Evolutionary conservation across 2,113 vertebrate genomes (phyloP).

Genomic region (Typhlomys cinereus): DNA sequence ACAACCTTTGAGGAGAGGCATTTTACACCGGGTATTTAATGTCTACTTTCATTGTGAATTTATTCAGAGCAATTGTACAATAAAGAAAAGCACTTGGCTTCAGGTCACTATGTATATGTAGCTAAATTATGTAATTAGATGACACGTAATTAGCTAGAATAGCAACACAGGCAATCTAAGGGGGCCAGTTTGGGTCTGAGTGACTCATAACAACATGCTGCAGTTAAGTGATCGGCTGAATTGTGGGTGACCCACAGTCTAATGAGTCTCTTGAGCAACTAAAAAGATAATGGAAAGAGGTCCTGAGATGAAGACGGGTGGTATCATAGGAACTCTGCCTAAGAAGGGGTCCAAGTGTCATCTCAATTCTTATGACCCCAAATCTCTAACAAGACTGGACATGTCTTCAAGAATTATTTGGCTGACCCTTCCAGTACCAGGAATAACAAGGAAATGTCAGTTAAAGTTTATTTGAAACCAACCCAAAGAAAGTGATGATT

Average conservation of each 20-base stretch:
- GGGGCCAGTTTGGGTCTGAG: conserved; percentile 54
- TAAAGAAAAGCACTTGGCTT: conserved; percentile 71
- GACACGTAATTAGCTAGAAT: conserved; percentile 72
- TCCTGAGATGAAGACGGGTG: not conserved
- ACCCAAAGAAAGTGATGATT: not conserved
- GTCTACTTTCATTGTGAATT: conserved; percentile 58
- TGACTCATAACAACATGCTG: conserved; percentile 64
- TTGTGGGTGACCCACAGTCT: conserved; percentile 2
- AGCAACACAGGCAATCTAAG: conserved; percentile 61
- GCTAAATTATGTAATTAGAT: conserved; percentile 72
- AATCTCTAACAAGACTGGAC: not conserved
- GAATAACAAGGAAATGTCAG: not conserved
- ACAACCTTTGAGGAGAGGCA: not conserved
- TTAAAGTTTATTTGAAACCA: conserved; percentile 15
- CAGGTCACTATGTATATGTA: conserved; percentile 56
- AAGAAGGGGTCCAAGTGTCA: conserved; percentile 1
- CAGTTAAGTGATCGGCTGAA: conserved; percentile 55
- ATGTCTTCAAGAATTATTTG: not conserved
- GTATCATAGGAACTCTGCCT: not conserved
- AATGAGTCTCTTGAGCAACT: conserved; percentile 33
- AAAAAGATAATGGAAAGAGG: not conserved
- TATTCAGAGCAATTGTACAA: conserved; percentile 66
- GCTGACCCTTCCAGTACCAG: not conserved
- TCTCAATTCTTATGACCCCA: conserved; percentile 37
- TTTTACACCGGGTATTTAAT: conserved; percentile 66